These are phyloP conservation scores for Drosophila nikananu DNA, from an alignment of 1,140 invertebrate species.

Conservation along the genomic window DNA sequence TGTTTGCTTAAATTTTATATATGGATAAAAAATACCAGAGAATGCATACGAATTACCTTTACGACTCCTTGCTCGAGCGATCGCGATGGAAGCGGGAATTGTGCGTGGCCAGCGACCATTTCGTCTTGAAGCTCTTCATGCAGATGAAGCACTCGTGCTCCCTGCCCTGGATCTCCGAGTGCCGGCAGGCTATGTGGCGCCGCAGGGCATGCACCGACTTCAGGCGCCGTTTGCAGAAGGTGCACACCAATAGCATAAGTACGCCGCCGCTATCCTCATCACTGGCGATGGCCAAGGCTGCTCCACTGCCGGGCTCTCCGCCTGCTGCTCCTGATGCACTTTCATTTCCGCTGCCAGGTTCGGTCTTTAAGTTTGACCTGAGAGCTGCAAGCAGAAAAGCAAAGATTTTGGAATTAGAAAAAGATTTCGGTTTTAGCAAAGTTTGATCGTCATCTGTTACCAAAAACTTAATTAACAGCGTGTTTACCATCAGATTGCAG, in stretches of 20 bases:
- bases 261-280: slow-evolving; percentile 26
- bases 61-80: slow-evolving; percentile 57
- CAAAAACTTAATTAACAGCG: too few species aligned
- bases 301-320: background rate
- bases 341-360: background rate
- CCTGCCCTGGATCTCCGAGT: slow-evolving; percentile 74
- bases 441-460: background rate
- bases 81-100: slow-evolving; percentile 83
- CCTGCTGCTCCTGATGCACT: background rate
- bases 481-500: background rate
- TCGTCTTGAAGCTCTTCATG: slow-evolving; percentile 83
- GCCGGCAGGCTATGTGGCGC: slow-evolving; percentile 76
- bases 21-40: background rate
- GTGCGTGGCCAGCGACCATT: slow-evolving; percentile 84
- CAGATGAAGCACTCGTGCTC: slow-evolving; percentile 77
- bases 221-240: slow-evolving; percentile 71
- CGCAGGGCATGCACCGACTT: slow-evolving; percentile 76
- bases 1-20: background rate
- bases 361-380: background rate
- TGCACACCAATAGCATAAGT: slow-evolving; percentile 50
- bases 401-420: background rate
- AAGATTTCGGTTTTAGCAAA: background rate
- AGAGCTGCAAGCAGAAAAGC: background rate
- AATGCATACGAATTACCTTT: background rate
- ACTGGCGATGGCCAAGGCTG: background rate